Base-by-base conservation (phyloP, 2,113 vertebrate species). In the Columba janthina region DNA sequence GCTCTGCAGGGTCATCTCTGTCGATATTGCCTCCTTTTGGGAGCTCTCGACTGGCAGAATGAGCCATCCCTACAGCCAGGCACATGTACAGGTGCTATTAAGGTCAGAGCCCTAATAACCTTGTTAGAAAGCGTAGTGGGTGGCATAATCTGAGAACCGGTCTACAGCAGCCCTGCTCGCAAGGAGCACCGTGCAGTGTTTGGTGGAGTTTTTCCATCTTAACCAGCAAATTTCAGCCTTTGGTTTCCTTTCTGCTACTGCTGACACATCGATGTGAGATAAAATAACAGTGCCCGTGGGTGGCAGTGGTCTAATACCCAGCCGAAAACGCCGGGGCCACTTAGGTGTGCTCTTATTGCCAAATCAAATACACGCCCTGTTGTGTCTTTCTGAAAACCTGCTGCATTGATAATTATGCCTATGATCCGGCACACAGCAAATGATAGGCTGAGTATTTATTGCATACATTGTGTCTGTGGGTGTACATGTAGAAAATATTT, bases 301-400 rank as follows among this genome's bases (percentile, higher is more conserved):
- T 84, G 85, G 90, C 78, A 85, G 74, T 88, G 91, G 86, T 94
- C 91, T 75, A 25, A 75, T 28, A 78, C 17, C 70, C 58, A 85
- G 38, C 56, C 0, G 4, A 84, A 86, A 95, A 81, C 11, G 72
- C 82, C 69, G 71, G 85, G 85, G 83, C 93, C 38, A 13, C 65
- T 94, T 78, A 95, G 75, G 92, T 75, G 86, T 96, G 88, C 85
- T 90, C 79, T 70, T 50, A 90, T 90, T 94, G 81, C 90, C 93
- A 93, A 94, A 96, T 87, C 36, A 84, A 42, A 90, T 31, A 78
- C 92, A 94, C 96, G 32, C 93, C 90, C 93, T 95, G 79, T 84
- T 96, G 80, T 95, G 83, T 93, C 88, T 93, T 96, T 93, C 78
- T 84, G 88, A 85, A 96, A 96, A 95, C 83, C 77, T 89, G 88